phyloP scores from a whole-genome alignment of 2,888 invertebrate genomes.

The Gisinianus flammeolus region DNA sequence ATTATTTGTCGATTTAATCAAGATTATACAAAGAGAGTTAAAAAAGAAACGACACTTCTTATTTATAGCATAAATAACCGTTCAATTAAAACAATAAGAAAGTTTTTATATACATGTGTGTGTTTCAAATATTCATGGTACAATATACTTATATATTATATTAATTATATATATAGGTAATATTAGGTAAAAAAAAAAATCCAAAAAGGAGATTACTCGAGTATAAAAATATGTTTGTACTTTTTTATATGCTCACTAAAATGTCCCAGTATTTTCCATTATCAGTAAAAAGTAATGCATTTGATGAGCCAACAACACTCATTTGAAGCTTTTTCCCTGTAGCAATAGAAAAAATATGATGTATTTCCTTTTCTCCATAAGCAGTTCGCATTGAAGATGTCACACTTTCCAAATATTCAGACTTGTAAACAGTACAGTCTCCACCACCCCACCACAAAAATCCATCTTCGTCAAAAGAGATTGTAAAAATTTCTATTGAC shows the following conservation, averaged over 20 bases:
- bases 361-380: conserved; percentile 46
- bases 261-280: conserved; percentile 53
- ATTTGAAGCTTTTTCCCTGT: conserved; percentile 35
- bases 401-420: conserved; percentile 41
- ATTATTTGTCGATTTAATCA: no score
- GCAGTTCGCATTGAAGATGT: conserved; percentile 38
- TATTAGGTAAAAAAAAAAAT: no score
- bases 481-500: conserved; percentile 45
- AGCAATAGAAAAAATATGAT: conserved; percentile 54
- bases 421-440: conserved; percentile 45
- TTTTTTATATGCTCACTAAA: conserved; percentile 17
- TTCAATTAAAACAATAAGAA: no score
- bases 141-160: no score
- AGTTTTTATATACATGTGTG: no score
- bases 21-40: no score
- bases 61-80: no score
- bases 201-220: no score
- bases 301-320: conserved; percentile 50
- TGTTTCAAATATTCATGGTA: no score
- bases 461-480: conserved; percentile 46
- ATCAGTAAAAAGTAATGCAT: conserved; percentile 50
- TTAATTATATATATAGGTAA: no score
- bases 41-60: no score
- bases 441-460: conserved; percentile 54
- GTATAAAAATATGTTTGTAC: no score